These are phyloP conservation scores for Cydia fagiglandana DNA, from an alignment of 1,140 invertebrate species.

Conservation along the genomic window DNA sequence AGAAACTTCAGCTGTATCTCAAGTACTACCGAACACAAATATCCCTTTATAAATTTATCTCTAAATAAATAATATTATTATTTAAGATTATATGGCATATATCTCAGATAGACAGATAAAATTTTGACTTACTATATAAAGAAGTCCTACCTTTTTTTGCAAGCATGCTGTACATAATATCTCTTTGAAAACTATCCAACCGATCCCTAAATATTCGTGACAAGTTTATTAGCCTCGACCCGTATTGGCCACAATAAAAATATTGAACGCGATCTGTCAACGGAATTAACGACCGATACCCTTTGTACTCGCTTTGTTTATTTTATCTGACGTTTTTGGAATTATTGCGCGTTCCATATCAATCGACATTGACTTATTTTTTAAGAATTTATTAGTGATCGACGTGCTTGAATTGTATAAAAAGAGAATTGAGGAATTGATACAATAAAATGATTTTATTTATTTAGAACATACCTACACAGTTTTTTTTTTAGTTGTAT, in stretches of 20 bases:
- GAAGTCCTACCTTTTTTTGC: too few relatives aligned
- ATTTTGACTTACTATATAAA: too few relatives aligned
- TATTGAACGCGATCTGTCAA: conserved; percentile 28
- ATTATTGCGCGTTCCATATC: not conserved
- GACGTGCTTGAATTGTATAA: not conserved
- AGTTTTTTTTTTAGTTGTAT: too few relatives aligned
- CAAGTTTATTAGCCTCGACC: conserved; percentile 20
- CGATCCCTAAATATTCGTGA: conserved; percentile 28
- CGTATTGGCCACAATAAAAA: conserved; percentile 16
- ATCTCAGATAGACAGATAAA: too few relatives aligned
- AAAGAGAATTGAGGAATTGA: not conserved
- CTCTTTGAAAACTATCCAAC: not conserved
- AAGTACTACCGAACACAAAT: too few relatives aligned
- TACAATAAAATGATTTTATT: not conserved
- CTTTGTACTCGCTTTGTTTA: conserved; percentile 14
- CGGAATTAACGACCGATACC: conserved; percentile 24
- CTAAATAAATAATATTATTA: too few relatives aligned
- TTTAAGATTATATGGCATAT: too few relatives aligned
- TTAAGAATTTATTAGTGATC: conserved; percentile 3
- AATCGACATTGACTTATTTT: not conserved
- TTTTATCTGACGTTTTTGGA: not conserved
- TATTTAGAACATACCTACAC: too few relatives aligned
- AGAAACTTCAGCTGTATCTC: too few relatives aligned
- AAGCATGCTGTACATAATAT: too few relatives aligned
- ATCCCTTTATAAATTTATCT: too few relatives aligned